Conservation (phyloP, 2,888 invertebrate species). For the Amblyjoppa fuscipennis region DNA sequence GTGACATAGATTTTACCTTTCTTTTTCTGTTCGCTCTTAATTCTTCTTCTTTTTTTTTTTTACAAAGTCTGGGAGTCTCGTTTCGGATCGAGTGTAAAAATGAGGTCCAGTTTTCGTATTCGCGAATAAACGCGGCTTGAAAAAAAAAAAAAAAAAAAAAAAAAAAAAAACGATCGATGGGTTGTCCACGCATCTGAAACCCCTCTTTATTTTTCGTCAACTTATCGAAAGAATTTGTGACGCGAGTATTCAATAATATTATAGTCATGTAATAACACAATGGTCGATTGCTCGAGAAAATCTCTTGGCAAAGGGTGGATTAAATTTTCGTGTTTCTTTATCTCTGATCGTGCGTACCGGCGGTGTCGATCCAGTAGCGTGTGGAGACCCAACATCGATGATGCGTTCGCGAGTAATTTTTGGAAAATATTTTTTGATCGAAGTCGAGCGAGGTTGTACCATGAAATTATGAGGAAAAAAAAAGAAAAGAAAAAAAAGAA, state of each 20-base stretch:
- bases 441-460: slow-evolving; percentile 37
- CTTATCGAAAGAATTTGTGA: slow-evolving; percentile 29
- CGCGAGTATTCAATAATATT: slow-evolving; percentile 36
- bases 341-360: slow-evolving; percentile 1
- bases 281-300: slow-evolving; percentile 20
- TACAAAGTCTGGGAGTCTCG: neutral
- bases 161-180: neutral
- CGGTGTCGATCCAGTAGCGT: slow-evolving; percentile 20
- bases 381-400: slow-evolving; percentile 35
- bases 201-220: neutral
- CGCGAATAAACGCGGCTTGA: neutral
- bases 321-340: neutral
- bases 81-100: slow-evolving; percentile 1
- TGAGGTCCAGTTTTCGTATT: neutral
- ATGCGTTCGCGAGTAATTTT: slow-evolving; percentile 45
- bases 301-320: neutral
- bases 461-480: slow-evolving; percentile 44
- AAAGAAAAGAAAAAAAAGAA: slow-evolving; percentile 68
- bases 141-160: neutral
- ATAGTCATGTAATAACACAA: slow-evolving; percentile 45
- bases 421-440: slow-evolving; percentile 49
- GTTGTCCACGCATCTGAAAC: neutral
- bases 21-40: slow-evolving; percentile 26
- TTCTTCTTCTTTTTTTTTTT: slow-evolving; percentile 24
- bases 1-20: slow-evolving; percentile 30